A percentile compares a stretch with the other conserved stretches of the same genome.
These are phyloP conservation scores for Megaptera novaeangliae DNA, from an alignment of 2,113 vertebrate species.

Conservation along the genomic window DNA sequence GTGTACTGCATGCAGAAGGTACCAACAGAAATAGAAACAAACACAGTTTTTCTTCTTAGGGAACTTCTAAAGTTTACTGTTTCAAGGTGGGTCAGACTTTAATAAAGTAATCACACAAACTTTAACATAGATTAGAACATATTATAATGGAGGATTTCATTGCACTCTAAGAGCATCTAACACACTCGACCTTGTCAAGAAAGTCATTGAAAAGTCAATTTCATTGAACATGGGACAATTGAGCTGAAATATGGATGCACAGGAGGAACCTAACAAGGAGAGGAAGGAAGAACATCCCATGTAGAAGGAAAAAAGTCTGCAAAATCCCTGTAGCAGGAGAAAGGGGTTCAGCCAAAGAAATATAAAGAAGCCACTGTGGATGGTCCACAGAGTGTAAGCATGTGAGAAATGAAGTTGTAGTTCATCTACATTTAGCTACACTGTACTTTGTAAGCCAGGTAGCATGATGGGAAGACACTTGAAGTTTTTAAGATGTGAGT, in stretches of 20 bases:
- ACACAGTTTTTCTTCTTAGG: not conserved
- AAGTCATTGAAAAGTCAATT: not conserved
- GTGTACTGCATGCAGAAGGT: not conserved
- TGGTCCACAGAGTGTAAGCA: not conserved
- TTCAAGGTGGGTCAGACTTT: not conserved
- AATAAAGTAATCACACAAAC: not conserved
- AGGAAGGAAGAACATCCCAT: not conserved
- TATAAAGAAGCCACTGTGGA: not conserved
- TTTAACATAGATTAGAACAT: not conserved
- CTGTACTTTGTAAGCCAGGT: not conserved
- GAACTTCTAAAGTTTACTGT: not conserved
- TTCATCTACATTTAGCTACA: not conserved
- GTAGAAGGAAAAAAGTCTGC: not conserved
- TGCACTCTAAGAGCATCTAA: not conserved
- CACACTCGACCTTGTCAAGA: not conserved
- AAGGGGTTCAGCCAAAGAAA: not conserved
- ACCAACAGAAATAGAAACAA: not conserved
- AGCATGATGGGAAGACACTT: not conserved
- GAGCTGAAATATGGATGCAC: not conserved
- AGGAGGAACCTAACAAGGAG: not conserved
- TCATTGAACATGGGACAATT: not conserved
- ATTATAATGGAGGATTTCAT: not conserved
- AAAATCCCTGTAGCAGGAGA: not conserved
- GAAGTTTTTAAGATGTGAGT: not conserved
- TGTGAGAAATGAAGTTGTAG: not conserved